A percentile compares a stretch with the other conserved stretches of the same genome.
Evolutionary conservation across 2,888 invertebrate species (phyloP).

Genomic region (Trichopoda pennipes): DNA sequence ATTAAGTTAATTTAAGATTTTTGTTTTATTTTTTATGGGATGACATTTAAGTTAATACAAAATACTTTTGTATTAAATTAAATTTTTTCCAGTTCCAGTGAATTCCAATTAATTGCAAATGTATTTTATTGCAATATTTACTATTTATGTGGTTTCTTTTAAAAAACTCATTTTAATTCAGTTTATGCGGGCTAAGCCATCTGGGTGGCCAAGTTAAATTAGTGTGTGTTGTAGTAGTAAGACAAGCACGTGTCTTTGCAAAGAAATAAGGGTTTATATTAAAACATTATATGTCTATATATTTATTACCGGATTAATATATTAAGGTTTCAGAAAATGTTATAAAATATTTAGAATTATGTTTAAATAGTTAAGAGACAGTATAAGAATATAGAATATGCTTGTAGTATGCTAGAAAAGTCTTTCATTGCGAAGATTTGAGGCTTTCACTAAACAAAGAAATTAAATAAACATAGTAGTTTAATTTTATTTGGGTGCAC

Average conservation of each 20-base stretch:
- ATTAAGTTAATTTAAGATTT: constrained; percentile 19
- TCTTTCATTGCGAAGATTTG: too few species aligned
- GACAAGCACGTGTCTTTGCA: constrained; percentile 55
- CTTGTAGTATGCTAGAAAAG: too few species aligned
- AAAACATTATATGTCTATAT: background rate
- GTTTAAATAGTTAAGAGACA: too few species aligned
- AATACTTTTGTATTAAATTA: constrained; percentile 17
- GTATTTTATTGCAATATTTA: constrained; percentile 45
- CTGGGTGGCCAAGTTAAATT: constrained; percentile 48
- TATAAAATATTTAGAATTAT: too few species aligned
- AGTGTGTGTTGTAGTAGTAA: background rate
- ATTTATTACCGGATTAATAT: constrained; percentile 9
- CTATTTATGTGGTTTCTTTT: constrained; percentile 50
- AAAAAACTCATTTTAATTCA: background rate
- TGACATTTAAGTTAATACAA: constrained; percentile 38
- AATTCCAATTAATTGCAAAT: constrained; percentile 64
- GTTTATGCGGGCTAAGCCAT: constrained; percentile 55
- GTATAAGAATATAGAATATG: too few species aligned
- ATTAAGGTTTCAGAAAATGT: too few species aligned
- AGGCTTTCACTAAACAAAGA: too few species aligned
- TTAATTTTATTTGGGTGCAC: too few species aligned
- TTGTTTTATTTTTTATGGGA: constrained; percentile 31
- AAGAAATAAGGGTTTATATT: constrained; percentile 41
- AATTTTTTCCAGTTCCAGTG: background rate
- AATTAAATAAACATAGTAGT: too few species aligned